A percentile compares a stretch with the other conserved stretches of the same genome.
phyloP scores from a whole-genome alignment of 1,140 invertebrate species.

The Neuroterus valhalla region DNA sequence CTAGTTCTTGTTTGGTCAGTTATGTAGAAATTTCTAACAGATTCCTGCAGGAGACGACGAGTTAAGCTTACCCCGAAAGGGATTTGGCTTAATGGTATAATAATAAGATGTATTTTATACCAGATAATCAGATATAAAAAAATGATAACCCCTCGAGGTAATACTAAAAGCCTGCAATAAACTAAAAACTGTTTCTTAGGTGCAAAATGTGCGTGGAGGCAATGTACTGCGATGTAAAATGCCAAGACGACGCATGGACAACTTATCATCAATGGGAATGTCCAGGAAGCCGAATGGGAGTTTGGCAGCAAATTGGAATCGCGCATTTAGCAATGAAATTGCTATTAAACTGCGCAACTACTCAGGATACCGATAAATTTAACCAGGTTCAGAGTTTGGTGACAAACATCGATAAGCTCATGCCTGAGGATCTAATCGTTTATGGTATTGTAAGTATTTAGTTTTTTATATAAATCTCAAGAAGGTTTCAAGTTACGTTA shows the following conservation, averaged over 20 bases:
- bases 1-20: too few relatives aligned
- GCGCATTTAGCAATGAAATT: constrained; percentile 84
- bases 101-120: too few relatives aligned
- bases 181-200: constrained; percentile 64
- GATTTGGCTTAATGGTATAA: too few relatives aligned
- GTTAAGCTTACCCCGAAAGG: too few relatives aligned
- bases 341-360: constrained; percentile 73
- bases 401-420: constrained; percentile 71
- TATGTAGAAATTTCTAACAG: too few relatives aligned
- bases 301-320: constrained; percentile 83
- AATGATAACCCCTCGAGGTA: too few relatives aligned
- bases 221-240: constrained; percentile 81
- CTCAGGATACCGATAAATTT: constrained; percentile 62
- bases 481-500: not conserved
- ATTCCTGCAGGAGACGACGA: too few relatives aligned
- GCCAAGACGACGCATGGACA: constrained; percentile 77
- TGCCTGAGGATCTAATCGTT: constrained; percentile 68
- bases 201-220: constrained; percentile 80
- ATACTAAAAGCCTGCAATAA: too few relatives aligned
- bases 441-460: constrained; percentile 68
- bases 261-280: constrained; percentile 87
- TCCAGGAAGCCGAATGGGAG: constrained; percentile 76
- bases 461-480: constrained; percentile 43
- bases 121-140: too few relatives aligned
- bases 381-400: constrained; percentile 68